A percentile compares a stretch with the other conserved stretches of the same genome.
Evolutionary conservation across 2,797 vertebrate genomes (phyloP).

Genomic region (Leuciscus waleckii): DNA sequence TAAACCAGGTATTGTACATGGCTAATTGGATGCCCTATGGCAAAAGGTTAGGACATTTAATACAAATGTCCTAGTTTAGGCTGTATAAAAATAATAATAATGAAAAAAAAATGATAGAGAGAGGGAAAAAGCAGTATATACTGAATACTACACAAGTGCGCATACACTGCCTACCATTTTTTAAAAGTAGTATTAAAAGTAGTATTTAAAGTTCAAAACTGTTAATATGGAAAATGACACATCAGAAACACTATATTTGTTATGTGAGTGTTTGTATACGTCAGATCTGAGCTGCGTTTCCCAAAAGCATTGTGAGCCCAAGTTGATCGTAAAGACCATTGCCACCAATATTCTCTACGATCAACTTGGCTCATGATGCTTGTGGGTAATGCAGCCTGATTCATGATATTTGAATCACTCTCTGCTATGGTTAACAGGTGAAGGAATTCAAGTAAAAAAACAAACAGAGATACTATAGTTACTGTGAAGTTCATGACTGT

Average conservation of each 20-base stretch:
- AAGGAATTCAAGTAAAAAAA: too few relatives aligned
- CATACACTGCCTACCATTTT: not conserved
- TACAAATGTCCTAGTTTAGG: slow-evolving; percentile 7
- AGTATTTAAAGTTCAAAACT: not conserved
- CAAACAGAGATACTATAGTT: not conserved
- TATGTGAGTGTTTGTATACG: not conserved
- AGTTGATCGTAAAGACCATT: too few relatives aligned
- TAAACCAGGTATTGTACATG: slow-evolving; percentile 54
- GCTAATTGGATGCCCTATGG: slow-evolving; percentile 69
- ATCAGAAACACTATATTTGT: not conserved
- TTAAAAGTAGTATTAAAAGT: too few relatives aligned
- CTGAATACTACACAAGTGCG: not conserved
- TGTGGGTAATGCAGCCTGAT: not conserved
- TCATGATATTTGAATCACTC: not conserved
- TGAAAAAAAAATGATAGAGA: not conserved
- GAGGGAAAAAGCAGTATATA: not conserved
- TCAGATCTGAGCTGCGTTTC: not conserved
- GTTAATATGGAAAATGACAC: not conserved
- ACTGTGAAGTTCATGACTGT: not conserved
- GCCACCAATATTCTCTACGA: too few relatives aligned
- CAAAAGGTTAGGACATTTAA: slow-evolving; percentile 57
- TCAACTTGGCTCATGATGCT: too few relatives aligned
- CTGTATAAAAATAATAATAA: not conserved
- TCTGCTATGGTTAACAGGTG: not conserved
- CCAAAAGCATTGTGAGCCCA: too few relatives aligned